These are phyloP conservation scores for Aplocera efformata DNA, from an alignment of 2,888 invertebrate species.

Conservation along the genomic window DNA sequence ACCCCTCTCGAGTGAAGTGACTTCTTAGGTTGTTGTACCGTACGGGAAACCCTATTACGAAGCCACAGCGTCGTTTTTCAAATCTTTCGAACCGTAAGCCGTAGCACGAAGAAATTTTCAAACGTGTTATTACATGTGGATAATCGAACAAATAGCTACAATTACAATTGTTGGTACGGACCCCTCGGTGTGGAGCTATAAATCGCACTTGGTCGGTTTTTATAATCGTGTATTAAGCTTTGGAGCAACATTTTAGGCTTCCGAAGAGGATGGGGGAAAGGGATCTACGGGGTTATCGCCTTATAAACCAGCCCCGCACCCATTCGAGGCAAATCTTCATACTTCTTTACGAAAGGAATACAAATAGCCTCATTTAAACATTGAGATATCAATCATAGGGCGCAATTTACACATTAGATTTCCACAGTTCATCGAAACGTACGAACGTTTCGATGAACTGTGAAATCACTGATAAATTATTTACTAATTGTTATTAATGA, in stretches of 20 bases:
- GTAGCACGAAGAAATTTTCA: too few relatives aligned
- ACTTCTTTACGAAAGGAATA: slow-evolving; percentile 22
- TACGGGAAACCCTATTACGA: too few relatives aligned
- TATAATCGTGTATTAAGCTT: slow-evolving; percentile 29
- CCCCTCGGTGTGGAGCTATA: too few relatives aligned
- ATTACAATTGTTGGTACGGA: too few relatives aligned
- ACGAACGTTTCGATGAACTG: slow-evolving; percentile 8
- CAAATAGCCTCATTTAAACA: slow-evolving; percentile 22
- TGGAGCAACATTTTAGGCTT: slow-evolving; percentile 29
- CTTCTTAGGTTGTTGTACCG: too few relatives aligned
- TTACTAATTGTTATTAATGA: too few relatives aligned
- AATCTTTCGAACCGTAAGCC: too few relatives aligned
- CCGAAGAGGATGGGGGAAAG: slow-evolving; percentile 19
- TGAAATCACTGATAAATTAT: slow-evolving; percentile 11
- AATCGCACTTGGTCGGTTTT: too few relatives aligned
- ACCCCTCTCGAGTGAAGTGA: slow-evolving; percentile 34
- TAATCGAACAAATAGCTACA: too few relatives aligned
- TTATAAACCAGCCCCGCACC: slow-evolving; percentile 32
- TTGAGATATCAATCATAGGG: slow-evolving; percentile 18
- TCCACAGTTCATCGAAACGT: too few relatives aligned
- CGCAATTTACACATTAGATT: slow-evolving; percentile 13
- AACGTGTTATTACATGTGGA: too few relatives aligned
- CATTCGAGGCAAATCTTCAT: slow-evolving; percentile 26
- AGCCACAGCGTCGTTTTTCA: too few relatives aligned
- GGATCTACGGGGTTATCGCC: slow-evolving; percentile 28